A percentile compares a stretch with the other conserved stretches of the same genome.
These are phyloP conservation scores for Lagorchestes hirsutus DNA, from an alignment of 2,797 vertebrate species.

Conservation along the genomic window DNA sequence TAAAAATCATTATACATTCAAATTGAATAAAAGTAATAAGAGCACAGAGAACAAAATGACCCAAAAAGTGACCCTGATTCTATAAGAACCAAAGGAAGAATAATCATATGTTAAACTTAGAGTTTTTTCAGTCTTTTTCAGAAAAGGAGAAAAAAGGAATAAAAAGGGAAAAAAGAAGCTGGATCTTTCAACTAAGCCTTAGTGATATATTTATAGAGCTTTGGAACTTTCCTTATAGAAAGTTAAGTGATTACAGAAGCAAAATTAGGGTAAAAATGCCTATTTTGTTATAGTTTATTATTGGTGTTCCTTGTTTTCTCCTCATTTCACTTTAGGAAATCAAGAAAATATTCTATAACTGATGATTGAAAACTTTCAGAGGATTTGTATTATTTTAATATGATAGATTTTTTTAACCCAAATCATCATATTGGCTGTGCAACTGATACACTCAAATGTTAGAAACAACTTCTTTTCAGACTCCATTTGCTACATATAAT, in stretches of 20 bases:
- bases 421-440: neutral
- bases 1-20: neutral
- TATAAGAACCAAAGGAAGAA: neutral
- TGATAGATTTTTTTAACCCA: neutral
- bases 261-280: constrained; percentile 1
- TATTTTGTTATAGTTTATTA: neutral
- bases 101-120: constrained; percentile 1
- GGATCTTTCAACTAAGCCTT: neutral
- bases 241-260: neutral
- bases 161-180: neutral
- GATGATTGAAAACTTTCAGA: constrained; percentile 10
- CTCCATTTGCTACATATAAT: neutral
- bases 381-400: neutral
- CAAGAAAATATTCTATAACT: neutral
- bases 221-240: neutral
- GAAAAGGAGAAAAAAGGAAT: neutral
- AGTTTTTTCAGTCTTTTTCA: neutral
- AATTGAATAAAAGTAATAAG: neutral
- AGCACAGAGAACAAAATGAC: neutral
- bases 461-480: neutral
- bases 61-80: neutral
- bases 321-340: neutral
- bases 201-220: neutral
- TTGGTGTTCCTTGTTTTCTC: neutral
- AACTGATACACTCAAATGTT: neutral